Evolutionary conservation across 2,113 vertebrate species (phyloP).

Genomic region (Clupea harengus): DNA sequence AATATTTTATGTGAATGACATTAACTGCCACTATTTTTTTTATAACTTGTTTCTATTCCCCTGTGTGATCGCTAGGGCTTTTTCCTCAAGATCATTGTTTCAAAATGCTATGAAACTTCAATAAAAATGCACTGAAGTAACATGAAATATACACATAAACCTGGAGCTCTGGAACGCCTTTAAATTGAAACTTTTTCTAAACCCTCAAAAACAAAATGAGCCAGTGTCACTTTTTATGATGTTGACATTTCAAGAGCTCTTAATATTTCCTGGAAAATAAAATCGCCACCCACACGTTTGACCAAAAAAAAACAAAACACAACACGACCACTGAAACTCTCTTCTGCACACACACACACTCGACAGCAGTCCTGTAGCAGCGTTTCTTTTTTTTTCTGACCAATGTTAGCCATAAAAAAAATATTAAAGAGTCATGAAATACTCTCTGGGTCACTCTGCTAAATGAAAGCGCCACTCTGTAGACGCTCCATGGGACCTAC

Average conservation of each 20-base stretch:
- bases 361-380: not conserved
- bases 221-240: constrained; percentile 2
- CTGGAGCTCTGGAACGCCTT: not conserved
- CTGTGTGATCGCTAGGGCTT: not conserved
- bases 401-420: constrained; percentile 33
- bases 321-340: constrained; percentile 9
- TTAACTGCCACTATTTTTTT: not conserved
- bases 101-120: not conserved
- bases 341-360: not conserved
- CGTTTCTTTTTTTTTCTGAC: not conserved
- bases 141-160: not conserved
- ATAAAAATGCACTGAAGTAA: not conserved
- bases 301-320: not conserved
- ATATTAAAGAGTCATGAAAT: constrained; percentile 33
- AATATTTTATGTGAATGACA: not conserved
- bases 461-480: constrained; percentile 34
- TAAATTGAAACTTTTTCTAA: not conserved
- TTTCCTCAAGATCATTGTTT: not conserved
- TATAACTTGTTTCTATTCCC: not conserved
- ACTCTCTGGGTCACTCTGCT: constrained; percentile 39
- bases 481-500: constrained; percentile 26
- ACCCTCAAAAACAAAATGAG: not conserved
- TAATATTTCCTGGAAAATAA: constrained; percentile 16
- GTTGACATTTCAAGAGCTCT: not conserved
- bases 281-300: constrained; percentile 16